Conservation (phyloP, 2,113 vertebrate species). For the Monarcha castaneiventris region DNA sequence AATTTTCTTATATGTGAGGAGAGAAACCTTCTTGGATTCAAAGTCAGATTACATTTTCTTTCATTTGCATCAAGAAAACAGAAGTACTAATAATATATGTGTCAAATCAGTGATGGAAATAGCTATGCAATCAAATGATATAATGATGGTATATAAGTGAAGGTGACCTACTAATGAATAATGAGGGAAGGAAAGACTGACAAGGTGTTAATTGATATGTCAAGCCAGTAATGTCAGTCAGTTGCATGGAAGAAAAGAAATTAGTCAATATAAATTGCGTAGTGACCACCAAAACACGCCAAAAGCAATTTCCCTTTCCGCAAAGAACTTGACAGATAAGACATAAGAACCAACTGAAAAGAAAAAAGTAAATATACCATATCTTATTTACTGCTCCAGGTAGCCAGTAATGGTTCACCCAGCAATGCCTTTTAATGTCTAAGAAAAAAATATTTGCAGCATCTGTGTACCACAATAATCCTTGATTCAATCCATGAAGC, state of each 20-base stretch:
- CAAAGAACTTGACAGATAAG: not conserved
- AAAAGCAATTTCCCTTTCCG: not conserved
- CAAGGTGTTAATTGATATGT: conserved; percentile 49
- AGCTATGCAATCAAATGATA: conserved; percentile 32
- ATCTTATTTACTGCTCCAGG: not conserved
- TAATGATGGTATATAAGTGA: conserved; percentile 17
- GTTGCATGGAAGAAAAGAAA: not conserved
- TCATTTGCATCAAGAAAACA: conserved; percentile 22
- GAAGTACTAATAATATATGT: not conserved
- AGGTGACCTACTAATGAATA: conserved; percentile 39
- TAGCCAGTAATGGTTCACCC: not conserved
- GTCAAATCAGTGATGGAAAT: conserved; percentile 36
- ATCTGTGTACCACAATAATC: not conserved
- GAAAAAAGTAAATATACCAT: not conserved
- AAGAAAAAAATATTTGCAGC: not conserved
- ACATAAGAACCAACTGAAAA: not conserved
- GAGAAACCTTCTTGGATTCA: not conserved
- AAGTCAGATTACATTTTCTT: not conserved
- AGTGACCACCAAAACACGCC: conserved; percentile 15
- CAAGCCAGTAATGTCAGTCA: conserved; percentile 18
- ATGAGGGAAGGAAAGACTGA: conserved; percentile 19
- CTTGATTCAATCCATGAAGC: not conserved
- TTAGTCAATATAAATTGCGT: not conserved
- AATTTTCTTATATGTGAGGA: not conserved
- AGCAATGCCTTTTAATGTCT: not conserved